phyloP scores from a whole-genome alignment of 2,888 invertebrate species.

The Tetranychus truncatus region DNA sequence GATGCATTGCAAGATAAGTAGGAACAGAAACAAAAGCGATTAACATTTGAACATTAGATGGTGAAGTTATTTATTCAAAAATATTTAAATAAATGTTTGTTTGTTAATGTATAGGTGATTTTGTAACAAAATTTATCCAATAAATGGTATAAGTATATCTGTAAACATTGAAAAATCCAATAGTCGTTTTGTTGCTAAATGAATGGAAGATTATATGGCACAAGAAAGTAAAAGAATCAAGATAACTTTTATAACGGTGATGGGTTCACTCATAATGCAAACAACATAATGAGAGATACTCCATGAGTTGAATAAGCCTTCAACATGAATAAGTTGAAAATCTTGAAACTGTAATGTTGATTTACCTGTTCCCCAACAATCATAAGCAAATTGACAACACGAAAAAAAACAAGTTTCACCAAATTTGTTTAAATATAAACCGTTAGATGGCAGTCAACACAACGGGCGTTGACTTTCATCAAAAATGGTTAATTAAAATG shows the following conservation, averaged over 20 bases:
- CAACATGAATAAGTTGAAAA: not conserved
- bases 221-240: not conserved
- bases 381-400: not conserved
- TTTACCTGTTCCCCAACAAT: not conserved
- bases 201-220: not conserved
- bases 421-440: not conserved
- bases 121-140: too few relatives aligned
- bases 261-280: not conserved
- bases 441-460: not conserved
- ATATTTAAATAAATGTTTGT: too few relatives aligned
- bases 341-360: not conserved
- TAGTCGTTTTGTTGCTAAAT: too few relatives aligned
- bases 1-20: too few relatives aligned
- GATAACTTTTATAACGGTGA: not conserved
- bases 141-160: too few relatives aligned
- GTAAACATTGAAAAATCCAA: too few relatives aligned
- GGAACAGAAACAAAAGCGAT: too few relatives aligned
- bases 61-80: too few relatives aligned
- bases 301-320: too few relatives aligned
- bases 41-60: too few relatives aligned
- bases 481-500: too few relatives aligned
- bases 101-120: too few relatives aligned
- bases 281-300: not conserved
- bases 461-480: not conserved
- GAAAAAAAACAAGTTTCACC: not conserved